phyloP scores from a whole-genome alignment of 2,888 invertebrate genomes.

The Chrysina gloriosa region DNA sequence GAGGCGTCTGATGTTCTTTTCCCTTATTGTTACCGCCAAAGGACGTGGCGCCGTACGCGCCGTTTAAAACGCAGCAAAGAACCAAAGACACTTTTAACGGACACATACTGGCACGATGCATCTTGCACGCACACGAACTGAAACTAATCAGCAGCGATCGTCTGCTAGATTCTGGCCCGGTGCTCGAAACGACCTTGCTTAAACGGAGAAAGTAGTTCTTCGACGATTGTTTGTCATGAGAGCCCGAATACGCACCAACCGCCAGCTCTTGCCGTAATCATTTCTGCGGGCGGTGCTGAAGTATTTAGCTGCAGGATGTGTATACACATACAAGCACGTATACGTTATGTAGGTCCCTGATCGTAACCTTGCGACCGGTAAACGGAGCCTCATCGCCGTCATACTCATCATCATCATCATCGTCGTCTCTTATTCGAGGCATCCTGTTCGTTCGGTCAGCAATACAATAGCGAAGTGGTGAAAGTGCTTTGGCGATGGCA shows the following conservation, averaged over 20 bases:
- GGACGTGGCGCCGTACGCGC: constrained; percentile 32
- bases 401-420: neutral
- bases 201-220: constrained; percentile 50
- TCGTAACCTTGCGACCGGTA: constrained; percentile 38
- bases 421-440: neutral
- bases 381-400: neutral
- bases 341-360: constrained; percentile 36
- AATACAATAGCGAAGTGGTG: constrained; percentile 5
- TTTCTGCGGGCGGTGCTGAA: neutral
- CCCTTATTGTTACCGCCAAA: constrained; percentile 4
- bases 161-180: constrained; percentile 47
- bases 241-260: constrained; percentile 27
- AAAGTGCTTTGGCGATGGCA: constrained; percentile 21
- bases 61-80: constrained; percentile 38
- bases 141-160: constrained; percentile 44
- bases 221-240: constrained; percentile 46
- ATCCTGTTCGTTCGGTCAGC: neutral
- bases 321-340: neutral
- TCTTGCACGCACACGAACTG: constrained; percentile 40
- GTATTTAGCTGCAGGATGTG: neutral
- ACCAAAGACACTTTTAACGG: constrained; percentile 36
- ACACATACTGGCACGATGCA: constrained; percentile 42
- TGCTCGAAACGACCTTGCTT: constrained; percentile 47
- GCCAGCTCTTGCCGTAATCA: neutral
- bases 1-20: neutral